phyloP scores from a whole-genome alignment of 2,113 vertebrate species.

The Dromas ardeola region DNA sequence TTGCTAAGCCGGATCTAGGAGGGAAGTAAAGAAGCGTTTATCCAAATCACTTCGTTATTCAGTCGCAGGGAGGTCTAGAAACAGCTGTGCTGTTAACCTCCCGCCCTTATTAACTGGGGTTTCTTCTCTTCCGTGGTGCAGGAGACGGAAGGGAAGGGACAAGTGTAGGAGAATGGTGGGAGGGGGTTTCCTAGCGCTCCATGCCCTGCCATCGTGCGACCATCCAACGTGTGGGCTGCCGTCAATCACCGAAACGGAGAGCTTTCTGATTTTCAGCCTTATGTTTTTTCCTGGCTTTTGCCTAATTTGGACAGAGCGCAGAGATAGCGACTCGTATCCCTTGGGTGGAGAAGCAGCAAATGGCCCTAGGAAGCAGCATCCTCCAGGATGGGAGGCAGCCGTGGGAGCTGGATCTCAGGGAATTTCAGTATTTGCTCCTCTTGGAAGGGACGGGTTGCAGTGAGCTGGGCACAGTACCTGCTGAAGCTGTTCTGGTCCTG shows the following conservation, averaged over 20 bases:
- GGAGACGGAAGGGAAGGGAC: neutral
- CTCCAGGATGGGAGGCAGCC: neutral
- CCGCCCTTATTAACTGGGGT: neutral
- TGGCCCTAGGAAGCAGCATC: neutral
- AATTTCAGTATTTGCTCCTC: neutral
- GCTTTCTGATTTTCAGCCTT: neutral
- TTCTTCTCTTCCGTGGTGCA: neutral
- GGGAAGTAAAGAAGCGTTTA: neutral
- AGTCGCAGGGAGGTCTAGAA: neutral
- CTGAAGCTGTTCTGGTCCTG: neutral
- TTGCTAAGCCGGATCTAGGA: neutral
- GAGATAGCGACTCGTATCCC: neutral
- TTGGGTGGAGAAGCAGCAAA: neutral
- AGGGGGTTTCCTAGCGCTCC: accelerated
- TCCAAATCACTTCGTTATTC: neutral
- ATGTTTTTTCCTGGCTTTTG: neutral
- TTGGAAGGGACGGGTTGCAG: neutral
- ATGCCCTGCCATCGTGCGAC: accelerated
- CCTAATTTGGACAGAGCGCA: too few relatives aligned
- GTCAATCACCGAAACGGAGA: accelerated
- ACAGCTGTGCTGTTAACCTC: neutral
- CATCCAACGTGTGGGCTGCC: neutral
- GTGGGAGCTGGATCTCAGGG: neutral
- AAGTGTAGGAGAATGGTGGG: neutral
- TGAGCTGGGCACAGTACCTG: accelerated